Evolutionary conservation across 1,140 invertebrate species (phyloP), one percentile per base, ranked within the genome.

Genomic region (Aphis craccivora): DNA sequence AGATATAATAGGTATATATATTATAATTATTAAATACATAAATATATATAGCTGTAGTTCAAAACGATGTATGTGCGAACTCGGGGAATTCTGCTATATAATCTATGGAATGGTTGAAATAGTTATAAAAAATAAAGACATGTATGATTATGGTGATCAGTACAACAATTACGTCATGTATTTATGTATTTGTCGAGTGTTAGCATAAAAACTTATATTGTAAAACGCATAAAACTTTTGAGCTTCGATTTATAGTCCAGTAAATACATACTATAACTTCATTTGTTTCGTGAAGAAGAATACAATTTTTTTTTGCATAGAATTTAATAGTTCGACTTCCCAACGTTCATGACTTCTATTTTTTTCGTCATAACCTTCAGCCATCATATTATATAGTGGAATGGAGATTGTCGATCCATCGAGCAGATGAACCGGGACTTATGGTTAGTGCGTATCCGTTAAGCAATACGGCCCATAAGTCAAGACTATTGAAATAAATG

Each of bases 371-470:
- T 86, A 86, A 86, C 84, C 84, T 86, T 45, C 40, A 86, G 23
- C 43, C 87, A n/a, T 37, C 48, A 22, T 11, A 84, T 84, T 9
- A 23, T 84, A 40, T 40, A 37, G 87, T 53, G 20, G 87, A 51
- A 53, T 23, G 48, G 87, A 89, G 87, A 89, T 89, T 89, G 87
- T 89, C 87, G 45, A 89, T 89, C 87, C n/a, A 23, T 35, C 45
- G n/a, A 37, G 48, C 87, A 89, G 87, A 89, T 35, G 48, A 89
- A 35, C n/a, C 87, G 87, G 43, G 84, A 86, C 84, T 86, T 86
- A 25, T 11, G 86, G 45, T 53, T 51, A 4, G 87, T 89, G 48
- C n/a, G n/a, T 89, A 37, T 89, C 53, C 7, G 48, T 89, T 89
- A 53, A 53, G 87, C 87, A 89, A 89, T 35, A 53, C 9, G 35